These are phyloP conservation scores for Liparis tanakae DNA, from an alignment of 2,797 vertebrate species.

Conservation along the genomic window DNA sequence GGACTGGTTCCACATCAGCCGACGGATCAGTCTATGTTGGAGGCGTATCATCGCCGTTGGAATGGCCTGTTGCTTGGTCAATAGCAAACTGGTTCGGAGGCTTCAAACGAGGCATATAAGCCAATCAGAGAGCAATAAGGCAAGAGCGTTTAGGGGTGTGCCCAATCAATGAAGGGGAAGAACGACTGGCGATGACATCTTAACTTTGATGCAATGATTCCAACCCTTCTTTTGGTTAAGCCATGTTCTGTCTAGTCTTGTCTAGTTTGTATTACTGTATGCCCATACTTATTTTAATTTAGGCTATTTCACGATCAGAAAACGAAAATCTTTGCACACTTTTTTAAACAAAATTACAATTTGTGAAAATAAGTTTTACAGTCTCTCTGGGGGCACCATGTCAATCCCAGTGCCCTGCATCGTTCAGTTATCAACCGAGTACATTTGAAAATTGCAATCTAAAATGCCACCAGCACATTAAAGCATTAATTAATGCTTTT, in stretches of 20 bases:
- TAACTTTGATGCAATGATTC: background rate
- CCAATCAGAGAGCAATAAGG: constrained; percentile 53
- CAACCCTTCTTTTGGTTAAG: background rate
- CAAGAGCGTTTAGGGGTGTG: constrained; percentile 69
- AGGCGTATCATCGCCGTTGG: background rate
- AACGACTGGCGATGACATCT: constrained; percentile 19
- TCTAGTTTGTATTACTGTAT: background rate
- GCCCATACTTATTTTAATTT: fast-evolving
- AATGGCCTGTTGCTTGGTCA: constrained; percentile 41
- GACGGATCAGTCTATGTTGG: constrained; percentile 67
- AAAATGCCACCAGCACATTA: background rate
- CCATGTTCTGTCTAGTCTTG: background rate
- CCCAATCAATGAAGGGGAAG: constrained; percentile 70
- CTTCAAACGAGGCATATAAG: background rate
- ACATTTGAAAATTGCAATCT: background rate
- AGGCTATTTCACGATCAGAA: background rate
- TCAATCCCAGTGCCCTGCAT: background rate
- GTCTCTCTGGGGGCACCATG: no score
- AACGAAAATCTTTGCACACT: background rate
- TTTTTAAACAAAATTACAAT: background rate
- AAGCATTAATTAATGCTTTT: background rate
- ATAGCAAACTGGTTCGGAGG: background rate
- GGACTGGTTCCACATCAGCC: constrained; percentile 85
- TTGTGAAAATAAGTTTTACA: background rate
- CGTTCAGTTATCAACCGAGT: background rate